Base-by-base conservation (phyloP, 2,888 invertebrate species). In the Drosophila planitibia region DNA sequence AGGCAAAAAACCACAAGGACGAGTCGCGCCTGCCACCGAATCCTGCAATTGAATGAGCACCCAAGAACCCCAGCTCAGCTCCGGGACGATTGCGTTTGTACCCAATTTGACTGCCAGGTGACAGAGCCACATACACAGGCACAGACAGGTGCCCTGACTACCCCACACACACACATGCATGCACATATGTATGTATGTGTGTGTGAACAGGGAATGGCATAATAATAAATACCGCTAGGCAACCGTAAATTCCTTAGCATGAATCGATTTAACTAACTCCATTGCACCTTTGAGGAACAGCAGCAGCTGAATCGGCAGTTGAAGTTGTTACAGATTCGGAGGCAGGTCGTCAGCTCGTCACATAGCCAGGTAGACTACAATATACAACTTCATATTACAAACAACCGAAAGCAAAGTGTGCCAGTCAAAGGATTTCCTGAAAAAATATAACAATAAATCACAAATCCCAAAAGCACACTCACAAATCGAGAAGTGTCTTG, bases 211-310 rank as follows among this genome's bases (percentile, higher is more conserved):
- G 49, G 41, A 37, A 53, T 32, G 58, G 74, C 83, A 86, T 91
- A 88, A 88, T 90, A 87, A 88, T 82, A 89, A 86, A 85, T 81
- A 84, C 91, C 78, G 85, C 90, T 90, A 89, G 91, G 90, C 90
- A 90, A 90, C 90, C 74, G 89, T 76, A 85, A 82, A 85, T 87
- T 76, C 83, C 81, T 73, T 82, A 85, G 74, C 89, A 88, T 85
- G 91, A 89, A 90, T 90, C 90, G 91, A 90, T 90, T 91, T 79
- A 91, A 90, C 86, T 76, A 89, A 83, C 62, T 16, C 74, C 61
- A 10, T 10, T 25, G 58, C 55, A 37, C 16, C 57, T 39, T 39
- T 37, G 30, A 41, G 66, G 49, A 71, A 70, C 58, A 71, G 41
- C 32, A 62, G 57, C 47, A 64, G 64, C 53, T 66, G 70, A 58